phyloP scores from a whole-genome alignment of 2,797 vertebrate genomes.

The Oreonectes daqikongensis region DNA sequence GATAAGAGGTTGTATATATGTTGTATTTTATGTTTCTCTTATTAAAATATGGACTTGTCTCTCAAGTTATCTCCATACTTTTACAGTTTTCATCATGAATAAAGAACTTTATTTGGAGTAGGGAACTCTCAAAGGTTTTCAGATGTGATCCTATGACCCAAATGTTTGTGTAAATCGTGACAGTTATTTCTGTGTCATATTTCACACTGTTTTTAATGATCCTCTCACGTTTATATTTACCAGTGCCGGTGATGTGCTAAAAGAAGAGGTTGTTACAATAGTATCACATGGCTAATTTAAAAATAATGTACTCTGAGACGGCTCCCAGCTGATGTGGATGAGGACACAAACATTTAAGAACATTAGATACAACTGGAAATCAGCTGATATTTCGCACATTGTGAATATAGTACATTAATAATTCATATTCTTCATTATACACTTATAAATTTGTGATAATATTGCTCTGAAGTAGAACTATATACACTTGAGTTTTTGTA shows the following conservation, averaged over 20 bases:
- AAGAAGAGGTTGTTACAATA: conserved; percentile 36
- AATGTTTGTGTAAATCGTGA: conserved; percentile 35
- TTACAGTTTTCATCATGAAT: not conserved
- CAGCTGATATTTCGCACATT: not conserved
- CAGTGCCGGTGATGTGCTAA: conserved; percentile 30
- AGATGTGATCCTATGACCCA: conserved; percentile 10
- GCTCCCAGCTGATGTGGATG: not conserved
- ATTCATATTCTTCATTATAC: not conserved
- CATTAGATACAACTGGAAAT: not conserved
- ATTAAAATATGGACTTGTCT: conserved; percentile 48
- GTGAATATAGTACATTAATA: not conserved
- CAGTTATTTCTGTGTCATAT: conserved; percentile 41
- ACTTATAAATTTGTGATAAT: not conserved
- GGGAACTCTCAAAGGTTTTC: not conserved
- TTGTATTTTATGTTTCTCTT: conserved; percentile 46
- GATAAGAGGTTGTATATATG: conserved; percentile 24
- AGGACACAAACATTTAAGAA: not conserved
- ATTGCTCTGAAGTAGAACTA: not conserved
- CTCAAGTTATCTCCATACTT: not conserved
- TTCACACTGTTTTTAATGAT: conserved; percentile 45
- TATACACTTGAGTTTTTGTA: no score
- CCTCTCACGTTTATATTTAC: conserved; percentile 55
- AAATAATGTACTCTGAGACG: conserved; percentile 36
- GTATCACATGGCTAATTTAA: conserved; percentile 10
- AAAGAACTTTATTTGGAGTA: not conserved